Conservation (phyloP, 92 coral and sea anemone species). For the Phenganax stokvisi region DNA sequence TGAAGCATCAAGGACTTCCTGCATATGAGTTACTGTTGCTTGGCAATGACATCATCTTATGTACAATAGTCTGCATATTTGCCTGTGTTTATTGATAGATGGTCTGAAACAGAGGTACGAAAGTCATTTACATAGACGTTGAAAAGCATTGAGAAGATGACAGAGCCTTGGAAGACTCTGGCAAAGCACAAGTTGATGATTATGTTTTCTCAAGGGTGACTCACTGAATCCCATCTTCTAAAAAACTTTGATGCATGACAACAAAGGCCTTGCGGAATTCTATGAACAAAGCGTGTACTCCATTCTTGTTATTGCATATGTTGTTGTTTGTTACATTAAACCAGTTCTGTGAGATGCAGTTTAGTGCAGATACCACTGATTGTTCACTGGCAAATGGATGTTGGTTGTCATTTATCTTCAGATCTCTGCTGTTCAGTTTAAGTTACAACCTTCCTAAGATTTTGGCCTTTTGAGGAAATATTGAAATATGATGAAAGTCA, state of each 20-base stretch:
- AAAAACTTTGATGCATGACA: neutral
- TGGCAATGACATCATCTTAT: neutral
- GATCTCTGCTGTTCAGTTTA: constrained; percentile 9
- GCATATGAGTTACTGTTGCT: no score
- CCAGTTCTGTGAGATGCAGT: constrained; percentile 35
- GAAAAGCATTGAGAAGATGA: no score
- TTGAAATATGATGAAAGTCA: neutral
- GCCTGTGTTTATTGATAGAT: neutral
- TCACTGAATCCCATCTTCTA: no score
- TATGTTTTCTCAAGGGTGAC: no score
- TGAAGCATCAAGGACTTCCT: no score
- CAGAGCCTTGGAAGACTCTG: no score
- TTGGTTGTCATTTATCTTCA: constrained; percentile 15
- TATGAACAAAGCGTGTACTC: constrained; percentile 36
- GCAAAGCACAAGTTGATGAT: no score
- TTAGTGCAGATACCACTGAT: constrained; percentile 32
- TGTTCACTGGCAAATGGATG: constrained; percentile 6
- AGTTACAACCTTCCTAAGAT: constrained; percentile 22
- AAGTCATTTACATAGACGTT: neutral
- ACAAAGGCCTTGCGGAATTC: constrained; percentile 37
- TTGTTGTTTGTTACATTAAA: constrained; percentile 29
- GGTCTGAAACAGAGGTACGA: neutral
- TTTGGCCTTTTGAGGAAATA: constrained; percentile 5
- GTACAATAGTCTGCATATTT: neutral
- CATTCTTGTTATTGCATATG: constrained; percentile 22